These are phyloP conservation scores for Oscheius myriophilus DNA, from an alignment of 2,888 invertebrate genomes.

Conservation along the genomic window DNA sequence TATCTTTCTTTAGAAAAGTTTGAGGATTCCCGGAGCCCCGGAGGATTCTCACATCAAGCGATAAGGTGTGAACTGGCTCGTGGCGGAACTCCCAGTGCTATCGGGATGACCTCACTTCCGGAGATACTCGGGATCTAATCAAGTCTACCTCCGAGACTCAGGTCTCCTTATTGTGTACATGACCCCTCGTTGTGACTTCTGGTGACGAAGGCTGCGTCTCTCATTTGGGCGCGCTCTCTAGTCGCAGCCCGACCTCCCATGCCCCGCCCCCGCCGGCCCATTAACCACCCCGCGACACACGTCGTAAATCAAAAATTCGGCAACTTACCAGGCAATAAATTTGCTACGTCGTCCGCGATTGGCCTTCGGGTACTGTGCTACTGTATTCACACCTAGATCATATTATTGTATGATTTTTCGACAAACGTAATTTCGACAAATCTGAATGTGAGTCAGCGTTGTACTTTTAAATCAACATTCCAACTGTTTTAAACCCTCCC, in stretches of 20 bases:
- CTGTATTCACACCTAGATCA: constrained; percentile 17
- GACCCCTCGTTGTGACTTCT: constrained; percentile 29
- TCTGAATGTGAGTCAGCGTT: too few relatives aligned
- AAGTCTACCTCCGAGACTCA: constrained; percentile 8
- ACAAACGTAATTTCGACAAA: too few relatives aligned
- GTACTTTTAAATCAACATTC: too few relatives aligned
- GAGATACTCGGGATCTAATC: constrained; percentile 16
- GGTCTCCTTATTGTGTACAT: constrained; percentile 26
- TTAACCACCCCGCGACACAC: constrained; percentile 38
- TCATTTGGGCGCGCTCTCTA: constrained; percentile 18
- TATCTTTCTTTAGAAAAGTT: constrained; percentile 19
- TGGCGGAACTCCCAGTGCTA: constrained; percentile 5
- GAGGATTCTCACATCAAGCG: too few relatives aligned
- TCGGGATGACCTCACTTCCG: not conserved
- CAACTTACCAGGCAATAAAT: constrained; percentile 52
- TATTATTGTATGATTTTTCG: too few relatives aligned
- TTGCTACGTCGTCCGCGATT: constrained; percentile 36
- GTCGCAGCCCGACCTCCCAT: constrained; percentile 25
- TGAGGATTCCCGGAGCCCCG: constrained; percentile 17
- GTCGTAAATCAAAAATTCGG: constrained; percentile 60
- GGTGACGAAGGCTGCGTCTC: constrained; percentile 29
- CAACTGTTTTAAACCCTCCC: not conserved
- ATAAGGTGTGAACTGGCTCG: constrained; percentile 14
- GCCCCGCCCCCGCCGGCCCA: constrained; percentile 30
- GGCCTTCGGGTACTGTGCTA: constrained; percentile 27